phyloP scores from a whole-genome alignment of 2,888 invertebrate genomes.

The Taphrorychus bicolor region DNA sequence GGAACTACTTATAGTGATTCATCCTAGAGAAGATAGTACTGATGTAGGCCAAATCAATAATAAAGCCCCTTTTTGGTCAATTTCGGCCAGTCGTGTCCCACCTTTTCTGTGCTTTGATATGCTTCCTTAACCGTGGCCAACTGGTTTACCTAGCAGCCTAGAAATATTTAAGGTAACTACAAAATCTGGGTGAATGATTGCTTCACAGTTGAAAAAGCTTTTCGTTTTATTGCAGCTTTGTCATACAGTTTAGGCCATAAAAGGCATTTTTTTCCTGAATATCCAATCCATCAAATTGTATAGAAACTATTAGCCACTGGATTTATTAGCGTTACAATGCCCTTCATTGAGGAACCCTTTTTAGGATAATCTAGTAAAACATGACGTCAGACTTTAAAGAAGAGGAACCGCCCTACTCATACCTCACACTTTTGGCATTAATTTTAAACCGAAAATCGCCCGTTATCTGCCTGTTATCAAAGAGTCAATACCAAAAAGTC shows the following conservation, averaged over 20 bases:
- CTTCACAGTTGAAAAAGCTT: not conserved
- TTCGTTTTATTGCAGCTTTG: not conserved
- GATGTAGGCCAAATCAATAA: not conserved
- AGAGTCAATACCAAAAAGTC: conserved; percentile 4
- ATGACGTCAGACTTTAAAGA: too few species aligned
- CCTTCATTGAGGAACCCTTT: too few species aligned
- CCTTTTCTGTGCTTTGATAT: not conserved
- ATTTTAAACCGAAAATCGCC: not conserved
- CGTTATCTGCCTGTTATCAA: conserved; percentile 4
- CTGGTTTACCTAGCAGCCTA: not conserved
- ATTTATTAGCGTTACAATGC: too few species aligned
- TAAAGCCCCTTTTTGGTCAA: not conserved
- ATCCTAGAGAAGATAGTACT: not conserved
- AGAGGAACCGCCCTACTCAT: not conserved
- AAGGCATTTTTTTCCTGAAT: too few species aligned
- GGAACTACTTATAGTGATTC: not conserved
- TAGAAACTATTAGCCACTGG: too few species aligned
- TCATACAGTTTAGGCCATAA: too few species aligned
- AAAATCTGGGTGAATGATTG: not conserved
- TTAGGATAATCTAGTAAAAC: too few species aligned
- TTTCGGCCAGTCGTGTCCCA: not conserved
- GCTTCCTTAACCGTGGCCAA: not conserved
- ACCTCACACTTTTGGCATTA: not conserved
- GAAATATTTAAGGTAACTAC: not conserved
- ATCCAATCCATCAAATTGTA: too few species aligned